Base-by-base conservation (phyloP, 2,797 vertebrate genomes). In the Sebastes steindachneri region DNA sequence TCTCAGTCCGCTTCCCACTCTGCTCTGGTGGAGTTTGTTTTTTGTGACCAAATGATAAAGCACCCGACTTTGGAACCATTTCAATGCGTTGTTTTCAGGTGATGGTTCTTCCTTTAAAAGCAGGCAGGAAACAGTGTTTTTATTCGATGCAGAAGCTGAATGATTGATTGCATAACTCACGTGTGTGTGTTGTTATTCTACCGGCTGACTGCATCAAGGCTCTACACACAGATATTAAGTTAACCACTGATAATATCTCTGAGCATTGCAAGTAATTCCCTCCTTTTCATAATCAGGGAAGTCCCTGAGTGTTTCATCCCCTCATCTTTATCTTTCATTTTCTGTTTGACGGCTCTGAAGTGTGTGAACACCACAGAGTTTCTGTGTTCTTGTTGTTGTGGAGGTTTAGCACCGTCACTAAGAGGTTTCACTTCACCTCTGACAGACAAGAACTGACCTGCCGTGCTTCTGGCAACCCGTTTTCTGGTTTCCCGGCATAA, bases 321-420 rank as follows among this genome's bases (percentile, higher is more conserved):
- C 1, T 69, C 64, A 23, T 41, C 57, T 62, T 45, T 0, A 35
- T 19, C 80, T 90, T 90, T 88, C 83, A 68, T 69, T 89, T 88
- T 90, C 85, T 79, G 2, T 11, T 21, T 5, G 7, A 2, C 2
- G 3, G n/a, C 25, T 23, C 11, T 19, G 0, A 68, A 15, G 7
- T 2, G 14, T 67, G 53, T 14, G 2, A 41, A 29, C 19, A 11
- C 5, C 2, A 7, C 11, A 2, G 35, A 10, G 35, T 12, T n/a
- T 10, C 5, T 0, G 55, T 48, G 29, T 23, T 29, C 21, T 58
- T 66, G 10, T 25, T 28, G 60, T 62, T 19, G 54, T 26, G 11
- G 7, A 2, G 9, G 3, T 12, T 58, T 26, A 37, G 9, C 35
- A 9, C 15, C 1, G 2, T 51, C 2, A 37, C 53, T 2, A 1